A percentile compares a stretch with the other conserved stretches of the same genome.
Evolutionary conservation across 2,888 invertebrate species (phyloP).

Genomic region (Fabriciana adippe): DNA sequence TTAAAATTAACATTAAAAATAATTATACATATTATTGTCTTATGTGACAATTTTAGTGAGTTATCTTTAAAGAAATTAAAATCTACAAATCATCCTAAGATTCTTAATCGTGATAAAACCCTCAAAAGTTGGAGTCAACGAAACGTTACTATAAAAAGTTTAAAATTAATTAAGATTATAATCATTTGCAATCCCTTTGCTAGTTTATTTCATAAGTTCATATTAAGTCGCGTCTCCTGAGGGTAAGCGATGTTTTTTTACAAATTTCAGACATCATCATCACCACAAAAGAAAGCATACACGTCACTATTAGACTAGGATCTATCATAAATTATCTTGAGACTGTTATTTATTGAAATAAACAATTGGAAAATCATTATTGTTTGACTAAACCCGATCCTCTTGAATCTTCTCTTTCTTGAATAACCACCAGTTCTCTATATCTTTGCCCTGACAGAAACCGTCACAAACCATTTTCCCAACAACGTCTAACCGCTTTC

Average conservation of each 20-base stretch:
- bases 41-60: no score
- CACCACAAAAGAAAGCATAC: constrained; percentile 72
- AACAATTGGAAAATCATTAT: constrained; percentile 21
- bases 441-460: constrained; percentile 77
- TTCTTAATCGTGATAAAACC: no score
- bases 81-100: no score
- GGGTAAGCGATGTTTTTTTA: constrained; percentile 58
- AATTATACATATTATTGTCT: no score
- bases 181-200: background rate
- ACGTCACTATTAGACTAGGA: constrained; percentile 53
- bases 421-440: constrained; percentile 42
- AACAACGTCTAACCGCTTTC: constrained; percentile 79
- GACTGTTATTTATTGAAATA: constrained; percentile 26
- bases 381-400: constrained; percentile 27
- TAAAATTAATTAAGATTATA: constrained; percentile 9
- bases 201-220: constrained; percentile 7
- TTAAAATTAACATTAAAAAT: no score
- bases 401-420: constrained; percentile 7
- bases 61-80: no score
- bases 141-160: no score
- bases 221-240: constrained; percentile 24
- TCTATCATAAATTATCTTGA: constrained; percentile 13
- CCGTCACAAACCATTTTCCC: constrained; percentile 79
- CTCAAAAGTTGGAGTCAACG: no score
- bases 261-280: constrained; percentile 72